Conservation (phyloP, 2,797 vertebrate genomes). For the Orientallactaga sibirica region DNA sequence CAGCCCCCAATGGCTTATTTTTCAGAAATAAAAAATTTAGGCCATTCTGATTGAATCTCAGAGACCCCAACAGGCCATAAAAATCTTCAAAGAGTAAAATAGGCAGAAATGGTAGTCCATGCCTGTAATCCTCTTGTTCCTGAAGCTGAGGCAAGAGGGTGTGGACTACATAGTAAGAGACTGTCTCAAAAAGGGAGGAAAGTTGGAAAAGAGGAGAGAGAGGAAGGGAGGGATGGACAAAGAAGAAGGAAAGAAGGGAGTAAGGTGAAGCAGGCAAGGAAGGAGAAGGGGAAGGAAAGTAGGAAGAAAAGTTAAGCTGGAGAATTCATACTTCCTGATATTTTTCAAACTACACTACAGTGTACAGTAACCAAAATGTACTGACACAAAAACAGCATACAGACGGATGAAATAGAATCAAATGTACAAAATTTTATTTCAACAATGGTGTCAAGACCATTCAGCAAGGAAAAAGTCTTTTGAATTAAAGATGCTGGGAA, state of each 20-base stretch:
- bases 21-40: conserved; percentile 26
- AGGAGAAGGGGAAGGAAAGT: not conserved
- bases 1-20: not conserved
- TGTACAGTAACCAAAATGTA: not conserved
- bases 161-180: not conserved
- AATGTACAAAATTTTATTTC: conserved; percentile 18
- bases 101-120: not conserved
- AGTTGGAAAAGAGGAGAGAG: not conserved
- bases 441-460: not conserved
- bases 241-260: too few species aligned
- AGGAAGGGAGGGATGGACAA: not conserved
- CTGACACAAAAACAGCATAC: not conserved
- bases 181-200: not conserved
- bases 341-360: not conserved
- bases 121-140: not conserved
- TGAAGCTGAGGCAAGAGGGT: not conserved
- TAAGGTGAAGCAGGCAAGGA: too few species aligned
- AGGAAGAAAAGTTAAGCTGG: not conserved
- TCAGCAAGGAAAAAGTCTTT: conserved; percentile 12
- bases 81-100: not conserved
- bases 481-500: conserved; percentile 33
- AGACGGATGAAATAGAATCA: not conserved
- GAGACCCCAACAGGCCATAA: not conserved
- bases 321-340: not conserved
- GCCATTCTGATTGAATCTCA: not conserved